phyloP scores from a whole-genome alignment of 2,113 vertebrate genomes.

The Polypterus bichir region DNA sequence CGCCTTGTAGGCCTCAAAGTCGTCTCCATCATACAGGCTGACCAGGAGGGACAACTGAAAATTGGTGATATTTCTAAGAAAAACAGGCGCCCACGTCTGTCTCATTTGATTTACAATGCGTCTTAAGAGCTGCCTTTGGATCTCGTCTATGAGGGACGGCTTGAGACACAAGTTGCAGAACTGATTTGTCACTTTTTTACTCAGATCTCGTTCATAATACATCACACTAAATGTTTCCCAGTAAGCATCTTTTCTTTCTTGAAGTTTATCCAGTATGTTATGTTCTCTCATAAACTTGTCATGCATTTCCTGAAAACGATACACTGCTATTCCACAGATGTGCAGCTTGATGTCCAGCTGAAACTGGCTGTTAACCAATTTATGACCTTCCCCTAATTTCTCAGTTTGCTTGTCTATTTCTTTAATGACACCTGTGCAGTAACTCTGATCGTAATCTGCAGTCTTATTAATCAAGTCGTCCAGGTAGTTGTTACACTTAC shows the following conservation, averaged over 20 bases:
- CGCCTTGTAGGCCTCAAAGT: constrained; percentile 4
- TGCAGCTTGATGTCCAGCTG: neutral
- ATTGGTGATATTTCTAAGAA: constrained; percentile 10
- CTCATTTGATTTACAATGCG: constrained; percentile 20
- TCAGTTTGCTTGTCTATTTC: too few species aligned
- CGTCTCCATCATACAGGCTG: constrained; percentile 10
- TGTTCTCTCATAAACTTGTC: constrained; percentile 6
- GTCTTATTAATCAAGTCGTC: neutral
- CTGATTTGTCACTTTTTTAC: constrained; percentile 7
- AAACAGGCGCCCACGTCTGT: constrained; percentile 1
- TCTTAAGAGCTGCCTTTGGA: constrained; percentile 14
- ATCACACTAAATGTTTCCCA: constrained; percentile 10
- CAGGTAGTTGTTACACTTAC: neutral
- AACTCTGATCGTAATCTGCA: constrained; percentile 13
- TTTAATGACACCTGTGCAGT: too few species aligned
- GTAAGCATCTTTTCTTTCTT: constrained; percentile 8
- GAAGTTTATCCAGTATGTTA: constrained; percentile 7
- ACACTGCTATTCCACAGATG: constrained; percentile 1
- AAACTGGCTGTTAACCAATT: neutral
- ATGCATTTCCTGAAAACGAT: too few species aligned
- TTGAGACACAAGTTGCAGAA: constrained; percentile 20
- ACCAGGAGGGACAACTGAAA: constrained; percentile 18
- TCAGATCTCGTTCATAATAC: constrained; percentile 17
- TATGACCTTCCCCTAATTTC: neutral
- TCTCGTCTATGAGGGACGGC: constrained; percentile 10